Conservation (phyloP, 2,888 invertebrate genomes). For the Noctua comes region DNA sequence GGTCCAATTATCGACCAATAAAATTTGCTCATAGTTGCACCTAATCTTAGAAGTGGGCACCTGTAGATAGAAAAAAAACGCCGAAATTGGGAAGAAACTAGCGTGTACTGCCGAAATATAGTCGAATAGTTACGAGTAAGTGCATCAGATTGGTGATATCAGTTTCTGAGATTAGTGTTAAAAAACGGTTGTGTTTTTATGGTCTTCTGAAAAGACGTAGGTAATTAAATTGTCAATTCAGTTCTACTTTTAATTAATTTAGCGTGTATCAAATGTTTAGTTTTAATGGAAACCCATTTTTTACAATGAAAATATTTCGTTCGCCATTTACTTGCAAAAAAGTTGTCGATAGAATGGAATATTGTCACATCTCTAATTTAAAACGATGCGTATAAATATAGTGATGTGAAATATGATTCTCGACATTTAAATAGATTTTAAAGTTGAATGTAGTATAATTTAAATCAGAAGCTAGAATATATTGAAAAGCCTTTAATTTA, state of each 20-base stretch:
- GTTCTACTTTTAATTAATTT: slow-evolving; percentile 60
- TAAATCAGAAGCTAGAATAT: slow-evolving; percentile 46
- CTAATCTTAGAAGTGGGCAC: slow-evolving; percentile 83
- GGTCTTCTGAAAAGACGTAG: slow-evolving; percentile 64
- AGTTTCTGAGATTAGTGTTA: slow-evolving; percentile 62
- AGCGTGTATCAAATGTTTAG: slow-evolving; percentile 44
- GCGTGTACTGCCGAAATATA: slow-evolving; percentile 84
- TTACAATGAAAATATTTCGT: slow-evolving; percentile 17
- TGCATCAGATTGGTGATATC: slow-evolving; percentile 65
- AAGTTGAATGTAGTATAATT: slow-evolving; percentile 41
- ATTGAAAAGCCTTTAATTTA: slow-evolving; percentile 46
- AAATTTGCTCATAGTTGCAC: slow-evolving; percentile 88
- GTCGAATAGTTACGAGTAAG: slow-evolving; percentile 68
- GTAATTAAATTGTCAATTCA: slow-evolving; percentile 64
- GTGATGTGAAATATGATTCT: slow-evolving; percentile 46
- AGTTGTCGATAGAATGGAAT: slow-evolving; percentile 36
- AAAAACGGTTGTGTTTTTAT: slow-evolving; percentile 67
- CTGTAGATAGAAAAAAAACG: slow-evolving; percentile 79
- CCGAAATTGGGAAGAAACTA: slow-evolving; percentile 75
- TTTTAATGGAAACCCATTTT: slow-evolving; percentile 33
- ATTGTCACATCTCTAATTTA: slow-evolving; percentile 47
- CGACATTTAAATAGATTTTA: slow-evolving; percentile 27
- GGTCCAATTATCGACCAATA: slow-evolving; percentile 83
- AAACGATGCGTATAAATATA: slow-evolving; percentile 23
- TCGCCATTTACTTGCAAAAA: slow-evolving; percentile 24